phyloP scores from a whole-genome alignment of 2,113 vertebrate genomes.

The Probosciger aterrimus region DNA sequence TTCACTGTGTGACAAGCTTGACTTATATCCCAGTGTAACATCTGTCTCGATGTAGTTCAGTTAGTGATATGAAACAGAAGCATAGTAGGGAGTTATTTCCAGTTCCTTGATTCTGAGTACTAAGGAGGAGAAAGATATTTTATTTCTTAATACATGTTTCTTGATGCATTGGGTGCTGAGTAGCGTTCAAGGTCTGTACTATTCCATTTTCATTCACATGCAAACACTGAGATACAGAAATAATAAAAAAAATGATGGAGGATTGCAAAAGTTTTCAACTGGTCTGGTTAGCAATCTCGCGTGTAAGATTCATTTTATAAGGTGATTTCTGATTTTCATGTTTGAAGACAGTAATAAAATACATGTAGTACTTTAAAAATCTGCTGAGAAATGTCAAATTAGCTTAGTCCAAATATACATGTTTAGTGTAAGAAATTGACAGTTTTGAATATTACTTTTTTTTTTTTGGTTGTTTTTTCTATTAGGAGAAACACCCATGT shows the following conservation, averaged over 20 bases:
- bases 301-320: not conserved
- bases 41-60: not conserved
- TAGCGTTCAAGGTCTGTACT: not conserved
- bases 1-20: not conserved
- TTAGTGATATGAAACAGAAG: not conserved
- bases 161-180: not conserved
- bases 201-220: not conserved
- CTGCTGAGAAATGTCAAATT: not conserved
- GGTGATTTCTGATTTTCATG: not conserved
- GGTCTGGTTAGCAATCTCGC: not conserved
- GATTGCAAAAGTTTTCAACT: not conserved
- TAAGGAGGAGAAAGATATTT: not conserved
- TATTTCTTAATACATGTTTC: not conserved
- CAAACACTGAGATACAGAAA: not conserved
- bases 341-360: not conserved
- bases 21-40: not conserved
- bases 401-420: not conserved
- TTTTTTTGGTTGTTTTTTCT: not conserved
- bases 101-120: not conserved
- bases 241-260: not conserved
- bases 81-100: not conserved
- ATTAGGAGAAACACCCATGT: not conserved
- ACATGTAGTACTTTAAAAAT: not conserved
- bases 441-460: not conserved
- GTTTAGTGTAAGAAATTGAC: not conserved